Evolutionary conservation across 2,113 vertebrate species (phyloP).

Genomic region (Engraulis encrasicolus): DNA sequence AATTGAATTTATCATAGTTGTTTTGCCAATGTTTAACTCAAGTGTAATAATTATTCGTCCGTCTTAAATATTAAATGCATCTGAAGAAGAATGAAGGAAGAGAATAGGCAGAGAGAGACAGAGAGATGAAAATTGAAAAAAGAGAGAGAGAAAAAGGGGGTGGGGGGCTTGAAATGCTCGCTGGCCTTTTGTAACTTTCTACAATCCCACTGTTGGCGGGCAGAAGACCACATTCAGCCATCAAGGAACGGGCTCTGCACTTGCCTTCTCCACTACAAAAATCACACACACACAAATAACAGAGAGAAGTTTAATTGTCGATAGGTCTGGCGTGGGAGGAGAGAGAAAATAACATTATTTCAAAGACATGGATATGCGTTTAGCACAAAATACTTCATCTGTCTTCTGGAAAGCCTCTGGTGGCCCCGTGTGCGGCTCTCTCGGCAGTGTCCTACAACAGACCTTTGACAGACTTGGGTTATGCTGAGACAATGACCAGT

Average conservation of each 20-base stretch:
- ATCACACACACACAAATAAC: constrained; percentile 98
- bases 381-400: constrained; percentile 49
- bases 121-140: constrained; percentile 43
- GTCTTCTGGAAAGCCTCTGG: constrained; percentile 44
- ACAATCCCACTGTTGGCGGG: constrained; percentile 98
- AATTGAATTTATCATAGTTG: neutral
- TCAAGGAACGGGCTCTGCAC: constrained; percentile 97
- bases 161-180: constrained; percentile 80
- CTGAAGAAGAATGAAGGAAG: constrained; percentile 24
- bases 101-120: constrained; percentile 54
- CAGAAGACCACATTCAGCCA: constrained; percentile 99
- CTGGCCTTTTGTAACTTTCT: constrained; percentile 96
- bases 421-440: constrained; percentile 42
- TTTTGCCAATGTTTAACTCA: neutral
- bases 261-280: constrained; percentile 99
- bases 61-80: neutral
- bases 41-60: neutral
- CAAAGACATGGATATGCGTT: constrained; percentile 69
- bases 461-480: constrained; percentile 12
- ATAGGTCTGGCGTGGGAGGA: constrained; percentile 74
- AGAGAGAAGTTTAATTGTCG: constrained; percentile 96
- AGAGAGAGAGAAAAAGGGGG: constrained; percentile 51
- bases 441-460: constrained; percentile 40
- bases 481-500: neutral
- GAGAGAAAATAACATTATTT: constrained; percentile 63